Evolutionary conservation across 2,888 invertebrate genomes (phyloP), one percentile per base, ranked within the genome.

Genomic region (Crocallis elinguaria): DNA sequence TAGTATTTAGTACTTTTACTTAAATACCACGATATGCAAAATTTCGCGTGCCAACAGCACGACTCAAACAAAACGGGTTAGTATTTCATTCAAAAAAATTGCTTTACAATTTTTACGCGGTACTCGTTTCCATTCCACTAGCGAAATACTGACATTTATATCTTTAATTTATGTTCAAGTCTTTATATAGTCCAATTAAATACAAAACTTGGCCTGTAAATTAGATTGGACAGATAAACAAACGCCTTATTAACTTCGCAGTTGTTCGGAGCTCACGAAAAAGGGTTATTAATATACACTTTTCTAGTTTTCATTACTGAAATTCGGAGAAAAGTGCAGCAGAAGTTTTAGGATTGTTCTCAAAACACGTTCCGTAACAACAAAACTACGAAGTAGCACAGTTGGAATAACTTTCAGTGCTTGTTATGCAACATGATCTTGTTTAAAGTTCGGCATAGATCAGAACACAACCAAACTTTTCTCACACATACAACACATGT

Each of bases 391-490:
- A 37, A 41, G 43, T 36, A 36, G 44, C 19, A 33, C 13, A 39
- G 51, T 60, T 48, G 51, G 49, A 61, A 58, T 69, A 60, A 60
- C 49, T 64, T 69, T 68, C 33, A 49, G 36, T 57, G 64, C 63
- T 69, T 66, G 64, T 64, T 67, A 65, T 62, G 60, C 63, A 67
- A 57, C 65, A 71, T 66, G 61, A 70, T 71, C 69, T 75, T 74
- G 72, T 77, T 73, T 72, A 71, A 74, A 77, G 63, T 73, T 76
- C 43, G 60, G 44, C 52, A 57, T 52, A 62, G 62, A 62, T 60
- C 57, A 64, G 60, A 60, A 37, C 37, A 30, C 29, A 17, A 27
- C 30, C 1, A 9, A 49, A 41, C 36, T 43, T 29, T 29, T 11
- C 9, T 6, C 11, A 6, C 29, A 12, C 12, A 11, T 12, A 2